Evolutionary conservation across 1,140 invertebrate genomes (phyloP), one percentile per base, ranked within the genome.

Genomic region (Tyrophagus putrescentiae): DNA sequence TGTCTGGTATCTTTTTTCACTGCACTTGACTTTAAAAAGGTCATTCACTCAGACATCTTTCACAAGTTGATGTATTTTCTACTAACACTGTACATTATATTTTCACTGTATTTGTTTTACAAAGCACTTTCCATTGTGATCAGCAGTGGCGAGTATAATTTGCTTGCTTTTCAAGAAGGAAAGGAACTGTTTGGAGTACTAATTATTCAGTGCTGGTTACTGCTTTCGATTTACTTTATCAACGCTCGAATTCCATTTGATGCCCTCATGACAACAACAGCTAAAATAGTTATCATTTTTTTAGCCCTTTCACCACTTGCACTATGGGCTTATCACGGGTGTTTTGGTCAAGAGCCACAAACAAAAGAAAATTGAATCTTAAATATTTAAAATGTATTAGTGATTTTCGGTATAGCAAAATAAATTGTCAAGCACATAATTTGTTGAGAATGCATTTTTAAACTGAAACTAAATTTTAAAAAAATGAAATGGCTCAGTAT

Each of bases 151-250:
- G 1, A 59, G 9, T 59, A 59, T 25, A 59, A 60, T 6, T 32
- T 52, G 31, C 29, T 60, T 11, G 29, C 52, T 7, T 57, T 3
- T 23, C 33, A 60, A 33, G 59, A 60, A 57, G 58, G 59, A 7
- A 58, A 41, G 41, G 59, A 60, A 60, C 54, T 50, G 11, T 60
- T 60, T 7, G 59, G 59, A 21, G 16, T 50, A 34, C 1, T 50
- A 5, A 60, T 60, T 25, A 32, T 60, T 33, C 9, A 44, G 23
- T 25, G 50, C 31, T 60, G 44, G 44, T n/a, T 60, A 6, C 23
- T 41, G 25, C 3, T 60, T 32, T 59, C 57, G 16, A 57, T 57
- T 6, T 54, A 60, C 29, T 61, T 57, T 27, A 54, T 54, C 9
- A 32, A 57, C 18, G 3, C 27, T n/a, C 11, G 29, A 57, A 29